Evolutionary conservation across 2,797 vertebrate species (phyloP), one percentile per base, ranked within the genome.

Genomic region (Myotis vivesi): DNA sequence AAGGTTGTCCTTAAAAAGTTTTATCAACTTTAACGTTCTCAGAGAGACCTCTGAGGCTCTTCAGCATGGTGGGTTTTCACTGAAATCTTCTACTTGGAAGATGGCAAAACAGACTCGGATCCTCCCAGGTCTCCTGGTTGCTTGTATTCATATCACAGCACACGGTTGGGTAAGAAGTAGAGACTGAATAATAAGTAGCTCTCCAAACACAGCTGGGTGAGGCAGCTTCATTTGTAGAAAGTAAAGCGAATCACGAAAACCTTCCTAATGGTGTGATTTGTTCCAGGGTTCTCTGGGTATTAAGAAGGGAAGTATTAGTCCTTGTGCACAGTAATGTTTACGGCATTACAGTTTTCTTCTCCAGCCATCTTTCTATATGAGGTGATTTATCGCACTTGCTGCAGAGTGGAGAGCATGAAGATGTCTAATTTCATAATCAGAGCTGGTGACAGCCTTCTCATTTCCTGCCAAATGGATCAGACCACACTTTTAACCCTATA

Each of bases 401-500:
- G 73, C 49, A 75, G 28, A 92, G 85, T 0, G 79, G 33, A 82
- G 91, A 91, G 75, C 81, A 59, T 33, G 95, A 95, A 96, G 95
- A 95, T 15, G 28, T 92, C 96, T 94, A 51, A 64, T 92, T 96
- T 92, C 91, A 51, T 36, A 62, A 64, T 59, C 30, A 59, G 77
- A 66, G 66, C 11, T 77, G 80, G 30, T 36, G 96, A 55, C 0
- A 3, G 62, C 79, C 93, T 77, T 72, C 71, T 98, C 91, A 98
- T 72, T 99, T 99, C 94, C 98, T 98, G 98, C 98, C 97, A 97
- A 98, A 98, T 4, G 98, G 98, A 97, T 98, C 98, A 80, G 98
- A 98, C 98, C 98, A 98, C 76, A 98, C 98, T 98, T 98, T 99
- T 92, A 99, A 96, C 91, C 98, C 98, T 99, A 96, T 4, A 80